Conservation (phyloP, 2,113 vertebrate species). For the Hippopotamus amphibius region DNA sequence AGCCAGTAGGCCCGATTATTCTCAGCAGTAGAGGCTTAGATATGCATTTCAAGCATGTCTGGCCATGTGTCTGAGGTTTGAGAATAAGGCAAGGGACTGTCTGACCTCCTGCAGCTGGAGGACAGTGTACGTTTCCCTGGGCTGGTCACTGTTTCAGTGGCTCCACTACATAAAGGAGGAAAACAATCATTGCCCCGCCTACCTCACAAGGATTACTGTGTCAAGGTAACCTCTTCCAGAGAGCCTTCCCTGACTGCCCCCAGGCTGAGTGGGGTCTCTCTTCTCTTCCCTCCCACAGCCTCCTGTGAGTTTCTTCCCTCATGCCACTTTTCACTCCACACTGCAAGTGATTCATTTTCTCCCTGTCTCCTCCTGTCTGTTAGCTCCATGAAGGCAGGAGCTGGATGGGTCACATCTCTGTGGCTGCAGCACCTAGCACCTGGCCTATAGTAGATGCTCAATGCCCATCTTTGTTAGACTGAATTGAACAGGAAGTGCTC, state of each 20-base stretch:
- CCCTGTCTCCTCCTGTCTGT: not conserved
- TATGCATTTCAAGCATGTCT: not conserved
- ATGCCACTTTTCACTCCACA: not conserved
- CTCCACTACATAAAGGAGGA: not conserved
- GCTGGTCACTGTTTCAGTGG: not conserved
- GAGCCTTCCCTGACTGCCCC: not conserved
- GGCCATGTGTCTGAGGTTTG: not conserved
- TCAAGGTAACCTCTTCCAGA: not conserved
- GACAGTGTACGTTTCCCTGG: not conserved
- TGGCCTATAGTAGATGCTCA: not conserved
- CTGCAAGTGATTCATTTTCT: not conserved
- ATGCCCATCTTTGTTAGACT: not conserved
- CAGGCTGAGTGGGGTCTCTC: not conserved
- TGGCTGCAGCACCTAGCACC: not conserved
- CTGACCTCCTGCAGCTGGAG: not conserved
- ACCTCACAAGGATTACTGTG: constrained; percentile 34
- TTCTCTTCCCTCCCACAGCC: not conserved
- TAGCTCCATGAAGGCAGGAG: not conserved
- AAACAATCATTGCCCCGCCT: not conserved
- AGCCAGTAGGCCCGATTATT: not conserved
- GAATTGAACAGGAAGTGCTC: not conserved
- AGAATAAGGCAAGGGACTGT: not conserved
- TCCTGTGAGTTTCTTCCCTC: not conserved
- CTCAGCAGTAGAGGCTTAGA: not conserved
- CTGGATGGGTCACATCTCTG: not conserved